Percentiles rank a stretch among this genome's conserved stretches.
phyloP scores from a whole-genome alignment of 2,797 vertebrate species.

The Rhyacichthys aspro region DNA sequence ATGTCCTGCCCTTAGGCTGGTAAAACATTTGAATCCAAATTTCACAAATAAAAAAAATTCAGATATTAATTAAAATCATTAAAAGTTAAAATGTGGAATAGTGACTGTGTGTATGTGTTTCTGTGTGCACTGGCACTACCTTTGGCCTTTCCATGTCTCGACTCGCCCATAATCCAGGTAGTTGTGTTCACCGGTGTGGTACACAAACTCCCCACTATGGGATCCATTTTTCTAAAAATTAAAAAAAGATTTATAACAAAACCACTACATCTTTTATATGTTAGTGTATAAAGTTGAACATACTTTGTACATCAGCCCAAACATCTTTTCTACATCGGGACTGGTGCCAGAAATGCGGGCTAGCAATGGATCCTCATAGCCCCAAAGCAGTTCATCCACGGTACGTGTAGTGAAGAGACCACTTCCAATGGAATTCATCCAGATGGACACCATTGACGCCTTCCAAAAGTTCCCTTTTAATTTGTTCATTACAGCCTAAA shows the following conservation, averaged over 20 bases:
- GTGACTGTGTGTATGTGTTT: conserved; percentile 19
- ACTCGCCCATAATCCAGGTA: conserved; percentile 81
- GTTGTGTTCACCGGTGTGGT: conserved; percentile 78
- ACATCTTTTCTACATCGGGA: conserved; percentile 65
- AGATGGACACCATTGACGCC: conserved; percentile 6
- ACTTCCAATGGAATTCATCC: conserved; percentile 33
- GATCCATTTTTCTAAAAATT: conserved; percentile 78
- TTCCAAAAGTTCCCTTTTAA: conserved; percentile 49
- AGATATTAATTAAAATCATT: no score
- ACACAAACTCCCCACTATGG: conserved; percentile 77
- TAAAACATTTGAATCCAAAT: no score
- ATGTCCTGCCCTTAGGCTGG: conserved; percentile 18
- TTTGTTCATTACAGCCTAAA: conserved; percentile 79
- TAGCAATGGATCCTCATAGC: conserved; percentile 77
- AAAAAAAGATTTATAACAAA: neutral
- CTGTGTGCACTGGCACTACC: conserved; percentile 56
- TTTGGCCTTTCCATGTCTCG: conserved; percentile 78
- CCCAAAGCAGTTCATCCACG: conserved; percentile 82
- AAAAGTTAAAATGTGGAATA: no score
- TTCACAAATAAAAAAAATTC: no score
- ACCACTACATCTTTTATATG: neutral
- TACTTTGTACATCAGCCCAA: conserved; percentile 83
- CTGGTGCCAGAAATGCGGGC: neutral
- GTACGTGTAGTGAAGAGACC: conserved; percentile 70
- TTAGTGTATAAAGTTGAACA: conserved; percentile 1